Percentiles rank a stretch among this genome's conserved stretches.
Conservation (phyloP, 2,888 invertebrate species). For the Lasioglossum leucozonium region DNA sequence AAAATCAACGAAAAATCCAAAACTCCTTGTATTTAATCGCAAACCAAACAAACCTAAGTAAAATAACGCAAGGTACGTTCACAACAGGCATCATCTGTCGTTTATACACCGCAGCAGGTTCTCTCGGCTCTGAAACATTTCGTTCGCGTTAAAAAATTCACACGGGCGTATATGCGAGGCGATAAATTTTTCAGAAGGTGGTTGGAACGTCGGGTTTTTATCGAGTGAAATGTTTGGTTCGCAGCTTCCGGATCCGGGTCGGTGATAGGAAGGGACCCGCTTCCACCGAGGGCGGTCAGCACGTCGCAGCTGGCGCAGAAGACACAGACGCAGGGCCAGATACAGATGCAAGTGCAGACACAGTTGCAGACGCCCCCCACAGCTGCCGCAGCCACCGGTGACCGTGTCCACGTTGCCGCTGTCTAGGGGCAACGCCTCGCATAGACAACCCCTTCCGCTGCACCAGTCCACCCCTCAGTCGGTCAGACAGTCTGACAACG, state of each 20-base stretch:
- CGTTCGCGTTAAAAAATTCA: background rate
- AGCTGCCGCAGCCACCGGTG: slow-evolving; percentile 79
- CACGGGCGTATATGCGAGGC: too few species aligned
- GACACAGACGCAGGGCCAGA: slow-evolving; percentile 75
- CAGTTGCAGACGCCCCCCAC: background rate
- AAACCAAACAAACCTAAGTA: background rate
- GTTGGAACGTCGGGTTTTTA: background rate
- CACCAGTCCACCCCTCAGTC: slow-evolving; percentile 74
- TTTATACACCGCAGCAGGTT: background rate
- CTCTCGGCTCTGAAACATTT: background rate
- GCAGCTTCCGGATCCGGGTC: slow-evolving; percentile 90
- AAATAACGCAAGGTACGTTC: background rate
- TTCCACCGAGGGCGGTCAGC: slow-evolving; percentile 84
- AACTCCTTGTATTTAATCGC: background rate
- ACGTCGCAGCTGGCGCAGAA: slow-evolving; percentile 80
- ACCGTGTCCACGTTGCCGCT: slow-evolving; percentile 78
- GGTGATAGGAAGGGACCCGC: slow-evolving; percentile 87
- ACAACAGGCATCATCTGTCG: background rate
- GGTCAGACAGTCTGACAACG: slow-evolving; percentile 63
- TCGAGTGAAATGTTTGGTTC: slow-evolving; percentile 77
- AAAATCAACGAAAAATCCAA: background rate
- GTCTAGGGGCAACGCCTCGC: slow-evolving; percentile 70
- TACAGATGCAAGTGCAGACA: slow-evolving; percentile 53
- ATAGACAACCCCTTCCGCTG: slow-evolving; percentile 72
- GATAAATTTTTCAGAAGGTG: background rate